Evolutionary conservation across 2,113 vertebrate species (phyloP).

Genomic region (Tylochromis polylepis): DNA sequence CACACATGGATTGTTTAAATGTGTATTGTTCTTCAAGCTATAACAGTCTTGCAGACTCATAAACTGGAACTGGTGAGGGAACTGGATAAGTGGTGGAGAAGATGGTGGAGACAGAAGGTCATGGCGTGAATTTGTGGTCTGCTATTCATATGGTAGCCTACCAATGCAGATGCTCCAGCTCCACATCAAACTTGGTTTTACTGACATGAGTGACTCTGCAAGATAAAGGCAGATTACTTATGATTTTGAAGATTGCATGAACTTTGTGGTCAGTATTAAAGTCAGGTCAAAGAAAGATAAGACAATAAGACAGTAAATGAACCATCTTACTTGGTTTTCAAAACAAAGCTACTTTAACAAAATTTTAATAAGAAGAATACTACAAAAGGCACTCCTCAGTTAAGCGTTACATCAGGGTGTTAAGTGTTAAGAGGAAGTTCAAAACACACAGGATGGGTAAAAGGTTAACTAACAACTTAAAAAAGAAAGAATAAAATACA

Average conservation of each 20-base stretch:
- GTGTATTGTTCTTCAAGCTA: not conserved
- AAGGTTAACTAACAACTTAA: not conserved
- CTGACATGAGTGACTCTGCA: not conserved
- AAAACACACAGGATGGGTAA: not conserved
- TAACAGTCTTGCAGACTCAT: not conserved
- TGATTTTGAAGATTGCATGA: not conserved
- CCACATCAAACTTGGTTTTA: not conserved
- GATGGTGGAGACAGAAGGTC: not conserved
- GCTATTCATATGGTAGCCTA: not conserved
- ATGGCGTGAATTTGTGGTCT: not conserved
- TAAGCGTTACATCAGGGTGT: not conserved
- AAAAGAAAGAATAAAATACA: not conserved
- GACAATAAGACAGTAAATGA: not conserved
- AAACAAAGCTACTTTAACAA: not conserved
- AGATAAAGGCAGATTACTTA: not conserved
- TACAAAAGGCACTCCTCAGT: not conserved
- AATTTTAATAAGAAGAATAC: not conserved
- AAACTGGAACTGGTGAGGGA: not conserved
- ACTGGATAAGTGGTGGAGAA: not conserved
- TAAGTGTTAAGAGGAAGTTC: not conserved
- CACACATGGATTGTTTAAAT: not conserved
- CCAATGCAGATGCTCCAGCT: not conserved
- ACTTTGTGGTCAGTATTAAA: not conserved
- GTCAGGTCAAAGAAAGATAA: not conserved
- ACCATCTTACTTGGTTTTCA: not conserved